These are phyloP conservation scores for Euphydryas editha DNA, from an alignment of 2,888 invertebrate species.

Conservation along the genomic window DNA sequence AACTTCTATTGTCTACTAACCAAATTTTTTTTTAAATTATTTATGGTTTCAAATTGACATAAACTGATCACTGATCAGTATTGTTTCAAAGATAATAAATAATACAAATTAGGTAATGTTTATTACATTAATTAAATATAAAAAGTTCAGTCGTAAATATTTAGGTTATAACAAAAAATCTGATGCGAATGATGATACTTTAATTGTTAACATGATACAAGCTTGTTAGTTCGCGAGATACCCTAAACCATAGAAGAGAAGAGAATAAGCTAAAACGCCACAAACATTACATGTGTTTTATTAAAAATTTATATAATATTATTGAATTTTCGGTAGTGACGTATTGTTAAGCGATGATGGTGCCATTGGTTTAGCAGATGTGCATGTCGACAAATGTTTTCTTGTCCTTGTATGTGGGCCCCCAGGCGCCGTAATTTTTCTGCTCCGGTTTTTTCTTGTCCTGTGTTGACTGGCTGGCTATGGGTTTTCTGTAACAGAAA, in stretches of 20 bases:
- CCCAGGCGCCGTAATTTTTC: constrained; percentile 87
- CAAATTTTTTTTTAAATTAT: neutral
- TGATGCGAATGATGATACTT: constrained; percentile 53
- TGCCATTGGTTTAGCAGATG: constrained; percentile 74
- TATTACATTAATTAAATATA: constrained; percentile 26
- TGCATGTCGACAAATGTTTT: constrained; percentile 89
- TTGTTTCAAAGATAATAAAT: constrained; percentile 18
- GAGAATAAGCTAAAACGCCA: constrained; percentile 45
- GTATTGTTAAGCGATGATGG: constrained; percentile 46
- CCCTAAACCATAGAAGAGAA: constrained; percentile 50
- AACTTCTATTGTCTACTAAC: neutral
- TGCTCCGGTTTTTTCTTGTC: constrained; percentile 67
- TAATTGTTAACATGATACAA: constrained; percentile 59
- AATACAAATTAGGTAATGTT: constrained; percentile 22
- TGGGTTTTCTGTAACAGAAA: constrained; percentile 60
- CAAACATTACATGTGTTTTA: constrained; percentile 22
- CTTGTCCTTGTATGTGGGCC: constrained; percentile 89
- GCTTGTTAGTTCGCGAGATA: constrained; percentile 54
- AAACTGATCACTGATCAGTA: too few relatives aligned
- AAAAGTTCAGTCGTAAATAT: constrained; percentile 30
- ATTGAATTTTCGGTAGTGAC: constrained; percentile 22
- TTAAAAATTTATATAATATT: neutral
- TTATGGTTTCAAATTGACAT: neutral
- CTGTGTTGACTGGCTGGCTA: constrained; percentile 59
- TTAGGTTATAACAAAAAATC: constrained; percentile 51